Base-by-base conservation (phyloP, 2,113 vertebrate species). In the Phyllostomus hastatus region DNA sequence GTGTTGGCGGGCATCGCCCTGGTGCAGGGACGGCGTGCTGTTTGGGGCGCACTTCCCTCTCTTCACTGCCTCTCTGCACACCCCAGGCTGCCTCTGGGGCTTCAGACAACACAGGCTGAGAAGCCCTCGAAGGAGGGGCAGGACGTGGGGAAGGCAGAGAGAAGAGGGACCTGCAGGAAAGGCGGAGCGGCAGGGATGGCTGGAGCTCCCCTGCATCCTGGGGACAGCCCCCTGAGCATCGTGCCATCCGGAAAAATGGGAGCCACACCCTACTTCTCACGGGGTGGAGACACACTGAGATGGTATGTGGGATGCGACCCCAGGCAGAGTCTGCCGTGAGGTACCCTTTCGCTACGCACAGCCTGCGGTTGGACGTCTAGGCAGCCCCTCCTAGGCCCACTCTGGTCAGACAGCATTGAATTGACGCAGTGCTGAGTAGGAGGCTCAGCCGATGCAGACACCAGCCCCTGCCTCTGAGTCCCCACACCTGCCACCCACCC, bases 231-330 rank as follows among this genome's bases (percentile, higher is more conserved):
- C 41, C 69, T 43, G 31, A 28, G 80, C 4, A 0, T 59, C 26
- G 33, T n/a, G n/a, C 86, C 41, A 3, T 38, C 54, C 52, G 52
- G 38, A 52, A 61, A 82, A 73, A 20, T 24, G 19, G 64, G 26
- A 69, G 17, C 31, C 73, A 24, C 0, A 1, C 15, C 15, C 67
- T 10, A 3, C 31, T 46, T 72, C 24, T 14, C 4, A 0, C 14
- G 52, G n/a, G 22, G 17, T 43, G 59, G 48, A 20, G 35, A 10
- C 1, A 46, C 20, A 4, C 0, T 0, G 20, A 22, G 50, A 33
- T 1, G 10, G n/a, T 0, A 1, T 0, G 0, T 9, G 72, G 31
- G 4, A 2, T 19, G 48, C 0, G 0, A 35, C 28, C 26, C 54
- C 24, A 2, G 22, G 22, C 4, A 1, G 26, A 4, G 67, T 16